Base-by-base conservation (phyloP, 2,113 vertebrate species). In the Cyanistes caeruleus region DNA sequence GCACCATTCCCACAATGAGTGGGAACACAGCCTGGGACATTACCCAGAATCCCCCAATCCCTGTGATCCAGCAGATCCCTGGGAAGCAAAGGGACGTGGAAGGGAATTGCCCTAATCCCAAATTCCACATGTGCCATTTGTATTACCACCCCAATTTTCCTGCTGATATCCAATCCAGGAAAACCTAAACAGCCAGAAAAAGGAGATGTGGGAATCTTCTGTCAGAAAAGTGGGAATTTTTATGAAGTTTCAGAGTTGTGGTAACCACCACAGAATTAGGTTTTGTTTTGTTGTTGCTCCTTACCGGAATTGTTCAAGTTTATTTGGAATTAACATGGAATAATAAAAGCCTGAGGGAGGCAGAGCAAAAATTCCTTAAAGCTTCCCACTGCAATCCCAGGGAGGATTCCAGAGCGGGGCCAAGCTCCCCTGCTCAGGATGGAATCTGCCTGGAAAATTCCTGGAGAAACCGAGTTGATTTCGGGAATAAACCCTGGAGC, bases 361-460 rank as follows among this genome's bases (percentile, higher is more conserved):
- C 14, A 6, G 9, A 58, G 75, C 13, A n/a, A 70, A 39, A 33
- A 33, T 1, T 2, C 24, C 48, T n/a, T 3, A 4, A 20, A 60
- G 5, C 6, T n/a, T 27, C 62, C 59, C 20, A 4, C 0, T 23
- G n/a, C 41, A 49, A 15, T 14, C 6, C 13, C 44, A 7, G 59
- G 2, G 3, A 35, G 1, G 55, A 10, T 0, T 30, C 63, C 15
- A 23, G 43, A 24, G 82, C 28, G 1, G 1, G 3, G 19, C 56
- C 44, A 4, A 5, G 31, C n/a, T n/a, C 3, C 6, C 62, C 24
- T 22, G 53, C 77, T n/a, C 5, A 0, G 39, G 21, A 15, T 8
- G 18, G 20, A 33, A 46, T 4, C 7, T 33, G 64, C 64, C 83
- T 37, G 87, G 49, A 37, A 67, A 74, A 41, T 5, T 87, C 64